phyloP scores from a whole-genome alignment of 2,113 vertebrate genomes.

The Enhydra lutris region DNA sequence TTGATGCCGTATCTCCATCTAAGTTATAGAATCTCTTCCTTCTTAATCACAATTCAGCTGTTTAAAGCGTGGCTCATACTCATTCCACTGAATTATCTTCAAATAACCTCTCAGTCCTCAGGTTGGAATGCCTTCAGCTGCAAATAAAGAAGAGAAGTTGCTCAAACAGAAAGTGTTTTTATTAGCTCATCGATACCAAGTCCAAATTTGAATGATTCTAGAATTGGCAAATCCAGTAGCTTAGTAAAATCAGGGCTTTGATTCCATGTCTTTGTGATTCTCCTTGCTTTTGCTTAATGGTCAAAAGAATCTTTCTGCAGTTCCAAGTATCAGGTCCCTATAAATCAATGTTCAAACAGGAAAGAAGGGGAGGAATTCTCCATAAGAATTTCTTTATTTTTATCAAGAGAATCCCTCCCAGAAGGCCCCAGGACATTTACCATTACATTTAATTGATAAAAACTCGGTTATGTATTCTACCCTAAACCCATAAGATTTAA shows the following conservation, averaged over 20 bases:
- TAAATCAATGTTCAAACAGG: not conserved
- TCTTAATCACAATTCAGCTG: not conserved
- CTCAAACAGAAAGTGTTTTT: not conserved
- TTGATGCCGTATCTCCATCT: not conserved
- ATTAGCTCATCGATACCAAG: not conserved
- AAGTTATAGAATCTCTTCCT: not conserved
- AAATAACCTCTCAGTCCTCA: not conserved
- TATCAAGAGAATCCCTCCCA: not conserved
- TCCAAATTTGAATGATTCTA: not conserved
- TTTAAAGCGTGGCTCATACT: not conserved
- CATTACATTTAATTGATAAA: not conserved
- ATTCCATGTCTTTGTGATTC: not conserved
- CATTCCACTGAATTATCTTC: not conserved
- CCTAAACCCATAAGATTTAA: not conserved
- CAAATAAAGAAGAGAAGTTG: not conserved
- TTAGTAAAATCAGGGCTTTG: not conserved
- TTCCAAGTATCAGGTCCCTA: not conserved
- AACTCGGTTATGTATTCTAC: not conserved
- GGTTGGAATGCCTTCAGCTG: not conserved
- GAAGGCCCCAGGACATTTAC: not conserved
- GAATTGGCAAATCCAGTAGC: not conserved
- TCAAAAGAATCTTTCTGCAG: not conserved
- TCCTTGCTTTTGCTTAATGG: not conserved
- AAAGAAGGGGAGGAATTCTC: not conserved
- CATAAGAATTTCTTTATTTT: not conserved